Evolutionary conservation across 2,797 vertebrate genomes (phyloP), one percentile per base, ranked within the genome.

Genomic region (Schizopygopsis pylzovi): DNA sequence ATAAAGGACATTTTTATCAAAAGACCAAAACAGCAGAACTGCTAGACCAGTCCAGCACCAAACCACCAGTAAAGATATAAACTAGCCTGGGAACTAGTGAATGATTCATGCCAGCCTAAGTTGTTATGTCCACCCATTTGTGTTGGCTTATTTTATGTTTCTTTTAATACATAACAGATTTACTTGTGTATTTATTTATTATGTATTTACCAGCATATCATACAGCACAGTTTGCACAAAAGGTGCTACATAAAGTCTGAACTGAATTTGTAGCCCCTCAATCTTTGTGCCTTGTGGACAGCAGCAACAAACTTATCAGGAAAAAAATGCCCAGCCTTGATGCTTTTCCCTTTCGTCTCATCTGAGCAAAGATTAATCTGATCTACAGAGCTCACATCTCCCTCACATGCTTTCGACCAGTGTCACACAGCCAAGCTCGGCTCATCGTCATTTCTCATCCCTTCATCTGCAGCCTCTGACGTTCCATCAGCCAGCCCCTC

Each of bases 361-460:
- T 85, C 75, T 79, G 63, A 79, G 83, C 78, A 79, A 85, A 79
- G 76, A 85, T 85, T 85, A 79, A 85, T 84, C 73, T 54, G 63
- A 84, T 78, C 75, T 84, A 84, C 73, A 84, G 83, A 78, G 75
- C 83, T 85, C 76, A 70, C 63, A 84, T 77, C 63, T 84, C 39
- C 47, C 83, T 84, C 75, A 85, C 52, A 68, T 12, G 37, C 75
- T 59, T 85, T 85, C 39, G 63, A 79, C 75, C 75, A 70, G 83
- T 70, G 65, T 79, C 75, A 70, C 63, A 85, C 75, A 84, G 63
- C 83, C 73, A 70, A 84, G n/a, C 75, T 78, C 16, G 37, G 45
- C 82, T 84, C 82, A 84, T 78, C 72, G 75, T 85, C 75, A 78
- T 85, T 70, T 85, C 75, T 85, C 75, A 79, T 85, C 67, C 75